These are phyloP conservation scores for Lamellibrachia satsuma DNA, from an alignment of 2,888 invertebrate species.

Conservation along the genomic window DNA sequence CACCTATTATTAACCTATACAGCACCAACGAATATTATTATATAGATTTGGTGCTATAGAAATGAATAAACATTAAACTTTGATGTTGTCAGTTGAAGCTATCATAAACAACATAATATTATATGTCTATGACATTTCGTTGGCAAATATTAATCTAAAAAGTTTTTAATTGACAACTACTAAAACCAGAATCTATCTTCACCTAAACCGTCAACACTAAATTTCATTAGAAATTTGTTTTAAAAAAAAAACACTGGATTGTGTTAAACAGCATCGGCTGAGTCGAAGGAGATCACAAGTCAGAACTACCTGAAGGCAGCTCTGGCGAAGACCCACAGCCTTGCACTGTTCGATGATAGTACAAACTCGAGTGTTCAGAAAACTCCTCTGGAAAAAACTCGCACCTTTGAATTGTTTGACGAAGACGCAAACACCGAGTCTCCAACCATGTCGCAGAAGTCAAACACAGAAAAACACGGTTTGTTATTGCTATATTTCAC, in stretches of 20 bases:
- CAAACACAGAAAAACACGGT: constrained; percentile 30
- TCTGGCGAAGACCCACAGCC: not conserved
- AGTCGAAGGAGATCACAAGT: not conserved
- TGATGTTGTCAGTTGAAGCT: not conserved
- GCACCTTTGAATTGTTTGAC: constrained; percentile 41
- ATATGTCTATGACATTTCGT: not conserved
- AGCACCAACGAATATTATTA: no score
- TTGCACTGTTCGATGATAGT: not conserved
- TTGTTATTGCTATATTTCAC: not conserved
- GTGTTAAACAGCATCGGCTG: not conserved
- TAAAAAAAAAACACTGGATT: not conserved
- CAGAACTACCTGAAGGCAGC: constrained; percentile 29
- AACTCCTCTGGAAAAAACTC: constrained; percentile 31
- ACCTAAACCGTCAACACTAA: not conserved
- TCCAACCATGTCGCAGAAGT: constrained; percentile 35
- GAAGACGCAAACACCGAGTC: constrained; percentile 42
- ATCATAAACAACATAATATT: not conserved
- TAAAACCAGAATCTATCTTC: no score
- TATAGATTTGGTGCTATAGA: no score
- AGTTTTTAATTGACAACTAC: not conserved
- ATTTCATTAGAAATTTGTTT: not conserved
- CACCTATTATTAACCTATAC: no score
- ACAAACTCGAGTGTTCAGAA: not conserved
- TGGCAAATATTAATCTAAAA: not conserved
- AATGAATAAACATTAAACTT: not conserved